phyloP scores from a whole-genome alignment of 2,113 vertebrate genomes.

The Rhinoderma darwinii region DNA sequence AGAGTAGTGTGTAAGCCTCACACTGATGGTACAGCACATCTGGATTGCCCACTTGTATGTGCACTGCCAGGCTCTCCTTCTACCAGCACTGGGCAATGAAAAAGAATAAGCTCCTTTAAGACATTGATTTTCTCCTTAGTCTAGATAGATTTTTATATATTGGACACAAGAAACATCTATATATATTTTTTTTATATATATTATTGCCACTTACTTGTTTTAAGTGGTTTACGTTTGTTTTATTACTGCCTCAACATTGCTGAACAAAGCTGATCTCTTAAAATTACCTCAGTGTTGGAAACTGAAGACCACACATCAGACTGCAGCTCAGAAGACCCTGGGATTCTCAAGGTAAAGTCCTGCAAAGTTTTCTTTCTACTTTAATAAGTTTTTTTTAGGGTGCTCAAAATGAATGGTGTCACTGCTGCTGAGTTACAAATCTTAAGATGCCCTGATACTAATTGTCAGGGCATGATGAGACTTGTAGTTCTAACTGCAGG shows the following conservation, averaged over 20 bases:
- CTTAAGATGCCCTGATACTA: background rate
- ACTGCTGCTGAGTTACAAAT: background rate
- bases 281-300: slow-evolving; percentile 49
- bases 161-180: slow-evolving; percentile 14
- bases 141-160: slow-evolving; percentile 19
- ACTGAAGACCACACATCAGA: slow-evolving; percentile 31
- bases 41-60: slow-evolving; percentile 26
- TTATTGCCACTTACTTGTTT: slow-evolving; percentile 21
- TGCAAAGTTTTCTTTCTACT: background rate
- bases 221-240: slow-evolving; percentile 30
- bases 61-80: background rate
- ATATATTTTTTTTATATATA: too few species aligned
- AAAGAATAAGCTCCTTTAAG: background rate
- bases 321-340: slow-evolving; percentile 7
- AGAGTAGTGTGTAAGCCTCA: background rate
- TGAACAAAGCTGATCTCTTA: slow-evolving; percentile 11
- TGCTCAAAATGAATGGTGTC: background rate
- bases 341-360: slow-evolving; percentile 28
- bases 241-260: slow-evolving; percentile 1
- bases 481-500: background rate
- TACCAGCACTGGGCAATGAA: background rate
- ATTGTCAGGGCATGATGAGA: background rate
- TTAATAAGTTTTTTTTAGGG: background rate
- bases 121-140: background rate
- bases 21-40: slow-evolving; percentile 42